Base-by-base conservation (phyloP, 1,140 invertebrate species). In the Popillia japonica region DNA sequence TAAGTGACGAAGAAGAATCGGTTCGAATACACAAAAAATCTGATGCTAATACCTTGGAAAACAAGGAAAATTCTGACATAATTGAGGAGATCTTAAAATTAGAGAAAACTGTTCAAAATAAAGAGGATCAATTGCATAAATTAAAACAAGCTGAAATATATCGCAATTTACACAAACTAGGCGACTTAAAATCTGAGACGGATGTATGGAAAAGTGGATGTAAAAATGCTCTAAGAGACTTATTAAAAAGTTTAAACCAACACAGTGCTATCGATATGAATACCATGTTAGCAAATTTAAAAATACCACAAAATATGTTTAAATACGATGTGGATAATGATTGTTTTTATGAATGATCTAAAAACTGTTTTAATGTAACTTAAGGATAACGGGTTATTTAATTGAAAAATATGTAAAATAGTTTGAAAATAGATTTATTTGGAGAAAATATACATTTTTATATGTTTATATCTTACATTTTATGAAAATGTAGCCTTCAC, bases 221-320 rank as follows among this genome's bases (percentile, higher is more conserved):
- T 8, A n/a, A 64, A 64, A 17, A 64, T 17, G 61, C 61, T 64
- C 22, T 64, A 64, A 10, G 22, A 0, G 79, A 82, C 20, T 77
- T 84, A 14, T 74, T 82, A 10, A 17, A 20, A 7, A 78, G 79
- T 20, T 76, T 83, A 74, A 78, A 82, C 22, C 72, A 78, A 73
- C 79, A 84, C 68, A 79, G 61, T 2, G 40, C 55, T 17, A 83
- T 83, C 17, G 80, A 81, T 42, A 82, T 83, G 81, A 23, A 72
- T 11, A 80, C 61, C 0, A 76, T 83, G 48, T 78, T 84, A 34
- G 75, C 48, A 9, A 81, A 81, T 40, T 73, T 84, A 72, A 76
- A 79, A 20, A 78, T 84, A 20, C 78, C 82, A 0, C 27, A 78
- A 73, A 34, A 73, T 17, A n/a, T 73, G n/a, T 73, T 73, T 40